Conservation (phyloP, 2,888 invertebrate genomes). For the Beris morrisii region DNA sequence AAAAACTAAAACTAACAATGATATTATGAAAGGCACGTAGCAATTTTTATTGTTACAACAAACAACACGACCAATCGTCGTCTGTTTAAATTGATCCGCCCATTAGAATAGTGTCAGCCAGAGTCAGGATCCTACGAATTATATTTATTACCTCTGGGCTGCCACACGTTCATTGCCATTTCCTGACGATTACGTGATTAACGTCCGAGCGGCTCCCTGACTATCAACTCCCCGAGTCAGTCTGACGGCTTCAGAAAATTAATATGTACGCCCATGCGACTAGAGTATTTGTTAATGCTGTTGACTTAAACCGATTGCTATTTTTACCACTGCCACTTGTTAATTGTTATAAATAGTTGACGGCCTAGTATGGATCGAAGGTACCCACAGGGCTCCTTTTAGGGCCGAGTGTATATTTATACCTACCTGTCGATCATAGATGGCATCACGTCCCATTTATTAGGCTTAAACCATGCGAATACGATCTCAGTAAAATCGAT, state of each 20-base stretch:
- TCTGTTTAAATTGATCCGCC: slow-evolving; percentile 20
- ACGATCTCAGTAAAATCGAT: neutral
- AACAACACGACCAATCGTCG: slow-evolving; percentile 14
- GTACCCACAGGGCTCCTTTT: neutral
- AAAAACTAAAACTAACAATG: no score
- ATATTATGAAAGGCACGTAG: slow-evolving; percentile 8
- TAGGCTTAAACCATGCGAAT: no score
- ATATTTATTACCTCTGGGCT: slow-evolving; percentile 18
- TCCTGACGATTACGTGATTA: slow-evolving; percentile 25
- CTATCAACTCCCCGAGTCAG: no score
- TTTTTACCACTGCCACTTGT: slow-evolving; percentile 24
- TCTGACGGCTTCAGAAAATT: slow-evolving; percentile 1
- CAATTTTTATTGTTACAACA: slow-evolving; percentile 2
- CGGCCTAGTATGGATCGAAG: neutral
- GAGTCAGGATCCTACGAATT: neutral
- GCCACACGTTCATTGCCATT: slow-evolving; percentile 27
- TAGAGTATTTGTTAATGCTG: slow-evolving; percentile 10
- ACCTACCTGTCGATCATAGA: slow-evolving; percentile 1
- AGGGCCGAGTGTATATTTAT: neutral
- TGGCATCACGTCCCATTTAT: neutral
- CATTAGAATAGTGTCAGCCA: slow-evolving; percentile 29
- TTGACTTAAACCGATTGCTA: slow-evolving; percentile 21
- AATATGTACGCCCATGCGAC: slow-evolving; percentile 12
- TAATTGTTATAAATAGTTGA: slow-evolving; percentile 28
- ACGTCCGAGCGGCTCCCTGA: slow-evolving; percentile 7